These are phyloP conservation scores for Archivesica marissinica DNA, from an alignment of 1,140 invertebrate genomes.

Conservation along the genomic window DNA sequence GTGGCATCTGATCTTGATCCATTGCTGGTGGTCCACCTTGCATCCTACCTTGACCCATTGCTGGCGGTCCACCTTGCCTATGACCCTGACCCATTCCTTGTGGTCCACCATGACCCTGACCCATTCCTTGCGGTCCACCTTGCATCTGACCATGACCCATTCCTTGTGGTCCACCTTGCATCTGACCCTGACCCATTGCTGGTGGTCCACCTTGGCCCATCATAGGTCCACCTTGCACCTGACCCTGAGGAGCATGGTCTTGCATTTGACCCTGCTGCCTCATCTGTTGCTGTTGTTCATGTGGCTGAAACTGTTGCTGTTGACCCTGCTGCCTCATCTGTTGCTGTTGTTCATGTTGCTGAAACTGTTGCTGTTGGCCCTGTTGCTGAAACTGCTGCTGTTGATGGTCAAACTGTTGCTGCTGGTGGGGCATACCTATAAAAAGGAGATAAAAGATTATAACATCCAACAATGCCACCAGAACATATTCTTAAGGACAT, in stretches of 20 bases:
- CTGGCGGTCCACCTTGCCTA: slow-evolving; percentile 12
- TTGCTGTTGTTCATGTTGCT: slow-evolving; percentile 65
- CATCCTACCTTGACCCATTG: slow-evolving; percentile 12
- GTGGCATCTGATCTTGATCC: slow-evolving; percentile 1
- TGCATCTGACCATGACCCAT: slow-evolving; percentile 4
- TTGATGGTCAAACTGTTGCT: slow-evolving; percentile 3
- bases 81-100: neutral
- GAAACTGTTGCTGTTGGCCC: slow-evolving; percentile 47
- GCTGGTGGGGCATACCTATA: slow-evolving; percentile 61
- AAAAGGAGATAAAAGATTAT: neutral
- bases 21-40: slow-evolving; percentile 19
- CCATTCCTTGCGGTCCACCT: neutral
- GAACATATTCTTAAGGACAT: too few species aligned
- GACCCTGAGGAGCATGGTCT: slow-evolving; percentile 49
- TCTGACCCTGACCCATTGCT: slow-evolving; percentile 21
- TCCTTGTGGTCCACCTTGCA: neutral
- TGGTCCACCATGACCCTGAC: neutral
- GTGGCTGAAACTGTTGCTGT: slow-evolving; percentile 51
- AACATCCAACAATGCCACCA: too few species aligned
- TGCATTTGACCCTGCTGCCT: slow-evolving; percentile 44
- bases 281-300: slow-evolving; percentile 53
- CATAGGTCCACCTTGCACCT: neutral
- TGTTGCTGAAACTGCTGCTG: slow-evolving; percentile 55
- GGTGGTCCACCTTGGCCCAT: slow-evolving; percentile 40
- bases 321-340: slow-evolving; percentile 60